Evolutionary conservation across 1,140 invertebrate genomes (phyloP).

Genomic region (Lycorma delicatula): DNA sequence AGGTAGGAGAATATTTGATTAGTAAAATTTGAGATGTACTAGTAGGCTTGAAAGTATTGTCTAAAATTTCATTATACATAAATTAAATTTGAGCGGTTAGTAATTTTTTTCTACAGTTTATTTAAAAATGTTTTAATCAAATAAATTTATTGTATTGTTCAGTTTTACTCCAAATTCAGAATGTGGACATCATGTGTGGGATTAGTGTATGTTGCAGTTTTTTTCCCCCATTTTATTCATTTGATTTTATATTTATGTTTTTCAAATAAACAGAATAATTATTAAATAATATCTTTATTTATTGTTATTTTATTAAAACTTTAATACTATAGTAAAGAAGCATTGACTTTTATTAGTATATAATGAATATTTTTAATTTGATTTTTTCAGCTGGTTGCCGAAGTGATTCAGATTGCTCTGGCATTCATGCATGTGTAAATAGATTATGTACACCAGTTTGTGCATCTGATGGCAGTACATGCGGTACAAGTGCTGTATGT

Average conservation of each 20-base stretch:
- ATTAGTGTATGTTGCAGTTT: too few relatives aligned
- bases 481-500: conserved; percentile 64
- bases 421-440: conserved; percentile 66
- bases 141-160: too few relatives aligned
- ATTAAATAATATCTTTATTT: neutral
- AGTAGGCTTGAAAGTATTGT: too few relatives aligned
- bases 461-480: conserved; percentile 50
- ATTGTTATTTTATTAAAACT: neutral
- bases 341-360: neutral
- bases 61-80: too few relatives aligned
- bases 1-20: too few relatives aligned
- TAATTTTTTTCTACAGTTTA: too few relatives aligned
- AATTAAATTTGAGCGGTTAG: too few relatives aligned
- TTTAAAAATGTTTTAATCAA: too few relatives aligned
- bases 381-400: conserved; percentile 50
- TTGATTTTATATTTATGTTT: conserved; percentile 5
- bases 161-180: too few relatives aligned
- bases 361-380: conserved; percentile 1
- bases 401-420: conserved; percentile 63
- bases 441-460: conserved; percentile 71
- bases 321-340: neutral
- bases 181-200: too few relatives aligned
- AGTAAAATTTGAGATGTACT: too few relatives aligned
- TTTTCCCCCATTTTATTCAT: too few relatives aligned
- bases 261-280: neutral